These are phyloP conservation scores for Gavialis gangeticus DNA, from an alignment of 2,113 vertebrate genomes.

Conservation along the genomic window DNA sequence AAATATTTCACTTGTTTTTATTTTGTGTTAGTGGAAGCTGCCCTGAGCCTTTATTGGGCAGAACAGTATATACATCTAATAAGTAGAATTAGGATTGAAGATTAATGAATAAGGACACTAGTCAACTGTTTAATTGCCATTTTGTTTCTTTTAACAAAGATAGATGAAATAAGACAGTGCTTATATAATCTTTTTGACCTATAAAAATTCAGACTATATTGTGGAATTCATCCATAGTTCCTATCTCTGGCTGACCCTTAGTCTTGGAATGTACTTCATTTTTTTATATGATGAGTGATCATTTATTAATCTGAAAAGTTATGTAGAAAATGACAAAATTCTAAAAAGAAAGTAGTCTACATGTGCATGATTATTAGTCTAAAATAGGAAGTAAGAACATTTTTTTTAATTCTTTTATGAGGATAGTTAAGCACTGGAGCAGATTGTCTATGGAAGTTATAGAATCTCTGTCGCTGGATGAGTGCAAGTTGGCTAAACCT, in stretches of 20 bases:
- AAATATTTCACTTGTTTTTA: too few species aligned
- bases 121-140: rapidly evolving
- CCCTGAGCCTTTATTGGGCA: too few species aligned
- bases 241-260: not conserved
- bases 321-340: not conserved
- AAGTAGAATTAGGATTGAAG: not conserved
- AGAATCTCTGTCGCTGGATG: too few species aligned
- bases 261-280: not conserved
- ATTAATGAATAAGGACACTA: rapidly evolving
- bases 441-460: too few species aligned
- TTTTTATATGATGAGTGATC: not conserved
- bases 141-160: not conserved
- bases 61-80: too few species aligned
- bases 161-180: not conserved
- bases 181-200: not conserved
- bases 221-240: not conserved
- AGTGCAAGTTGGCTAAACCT: too few species aligned
- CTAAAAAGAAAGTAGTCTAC: not conserved
- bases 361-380: not conserved
- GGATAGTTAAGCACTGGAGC: too few species aligned
- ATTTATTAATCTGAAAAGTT: not conserved
- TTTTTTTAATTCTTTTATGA: too few species aligned
- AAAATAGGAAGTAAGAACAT: not conserved
- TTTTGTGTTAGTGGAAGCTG: too few species aligned
- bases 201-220: not conserved